phyloP scores from a whole-genome alignment of 1,140 invertebrate species.

The Arion vulgaris region DNA sequence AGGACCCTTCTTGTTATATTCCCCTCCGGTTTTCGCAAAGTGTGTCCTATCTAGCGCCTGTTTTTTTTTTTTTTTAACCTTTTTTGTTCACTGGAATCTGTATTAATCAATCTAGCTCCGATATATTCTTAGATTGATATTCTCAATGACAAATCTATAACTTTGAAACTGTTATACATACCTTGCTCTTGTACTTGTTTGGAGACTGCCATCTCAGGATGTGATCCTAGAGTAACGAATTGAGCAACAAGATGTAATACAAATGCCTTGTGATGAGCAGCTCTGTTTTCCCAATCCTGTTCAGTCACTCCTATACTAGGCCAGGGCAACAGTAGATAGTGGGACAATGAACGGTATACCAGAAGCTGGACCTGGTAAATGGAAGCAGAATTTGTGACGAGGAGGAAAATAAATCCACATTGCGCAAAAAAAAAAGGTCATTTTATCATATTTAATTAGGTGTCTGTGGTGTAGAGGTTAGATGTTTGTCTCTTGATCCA shows the following conservation, averaged over 20 bases:
- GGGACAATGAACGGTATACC: slow-evolving; percentile 75
- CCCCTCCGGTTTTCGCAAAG: no score
- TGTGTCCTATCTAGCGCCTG: no score
- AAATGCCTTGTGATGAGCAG: slow-evolving; percentile 66
- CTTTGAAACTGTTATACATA: slow-evolving; percentile 39
- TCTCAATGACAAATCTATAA: no score
- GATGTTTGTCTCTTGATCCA: no score
- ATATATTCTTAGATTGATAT: no score
- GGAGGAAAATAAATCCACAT: not conserved
- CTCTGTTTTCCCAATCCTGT: slow-evolving; percentile 74
- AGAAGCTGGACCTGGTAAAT: slow-evolving; percentile 73
- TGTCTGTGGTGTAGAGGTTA: no score
- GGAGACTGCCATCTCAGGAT: slow-evolving; percentile 55
- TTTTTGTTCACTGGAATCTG: no score
- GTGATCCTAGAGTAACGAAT: slow-evolving; percentile 64
- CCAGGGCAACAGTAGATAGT: slow-evolving; percentile 77
- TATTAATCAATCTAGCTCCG: no score
- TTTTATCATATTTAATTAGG: no score
- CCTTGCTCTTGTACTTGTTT: slow-evolving; percentile 68
- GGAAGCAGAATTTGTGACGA: not conserved
- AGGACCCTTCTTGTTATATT: no score
- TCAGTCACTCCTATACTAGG: slow-evolving; percentile 70
- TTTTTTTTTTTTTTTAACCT: no score
- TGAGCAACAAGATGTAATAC: slow-evolving; percentile 67
- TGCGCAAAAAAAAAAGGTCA: not conserved